A percentile compares a stretch with the other conserved stretches of the same genome.
These are phyloP conservation scores for Scopus umbretta DNA, from an alignment of 2,113 vertebrate species.

Conservation along the genomic window DNA sequence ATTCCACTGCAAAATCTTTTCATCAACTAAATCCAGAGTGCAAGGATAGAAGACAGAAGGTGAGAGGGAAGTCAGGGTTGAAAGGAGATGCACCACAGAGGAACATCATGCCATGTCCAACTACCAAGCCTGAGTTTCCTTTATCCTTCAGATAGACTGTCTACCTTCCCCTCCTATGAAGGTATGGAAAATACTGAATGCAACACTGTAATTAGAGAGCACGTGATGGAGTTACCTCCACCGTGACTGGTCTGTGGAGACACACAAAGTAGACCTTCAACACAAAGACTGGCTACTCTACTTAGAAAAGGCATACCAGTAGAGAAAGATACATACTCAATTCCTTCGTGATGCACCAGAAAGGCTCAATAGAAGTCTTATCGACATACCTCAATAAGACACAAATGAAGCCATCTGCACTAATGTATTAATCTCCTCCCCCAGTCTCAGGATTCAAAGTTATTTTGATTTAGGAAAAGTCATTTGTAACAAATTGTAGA, in stretches of 20 bases:
- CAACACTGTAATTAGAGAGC: neutral
- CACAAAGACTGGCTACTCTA: neutral
- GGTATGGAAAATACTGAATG: slow-evolving; percentile 3
- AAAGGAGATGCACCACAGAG: neutral
- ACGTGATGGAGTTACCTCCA: neutral
- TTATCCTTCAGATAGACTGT: neutral
- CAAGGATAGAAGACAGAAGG: neutral
- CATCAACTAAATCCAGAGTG: neutral
- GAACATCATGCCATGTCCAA: neutral
- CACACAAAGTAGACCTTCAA: neutral
- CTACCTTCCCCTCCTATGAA: neutral
- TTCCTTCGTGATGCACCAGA: neutral
- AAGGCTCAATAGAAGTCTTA: neutral
- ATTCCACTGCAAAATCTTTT: neutral
- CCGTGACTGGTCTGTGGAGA: neutral
- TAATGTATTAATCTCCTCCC: neutral
- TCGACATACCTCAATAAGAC: neutral
- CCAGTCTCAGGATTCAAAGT: neutral
- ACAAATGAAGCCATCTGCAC: neutral
- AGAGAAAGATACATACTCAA: neutral
- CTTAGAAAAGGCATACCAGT: neutral
- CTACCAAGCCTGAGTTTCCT: neutral
- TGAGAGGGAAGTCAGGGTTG: neutral
- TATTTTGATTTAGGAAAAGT: neutral
- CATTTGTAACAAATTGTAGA: neutral